Base-by-base conservation (phyloP, 2,888 invertebrate species). In the Tanypteryx hageni region DNA sequence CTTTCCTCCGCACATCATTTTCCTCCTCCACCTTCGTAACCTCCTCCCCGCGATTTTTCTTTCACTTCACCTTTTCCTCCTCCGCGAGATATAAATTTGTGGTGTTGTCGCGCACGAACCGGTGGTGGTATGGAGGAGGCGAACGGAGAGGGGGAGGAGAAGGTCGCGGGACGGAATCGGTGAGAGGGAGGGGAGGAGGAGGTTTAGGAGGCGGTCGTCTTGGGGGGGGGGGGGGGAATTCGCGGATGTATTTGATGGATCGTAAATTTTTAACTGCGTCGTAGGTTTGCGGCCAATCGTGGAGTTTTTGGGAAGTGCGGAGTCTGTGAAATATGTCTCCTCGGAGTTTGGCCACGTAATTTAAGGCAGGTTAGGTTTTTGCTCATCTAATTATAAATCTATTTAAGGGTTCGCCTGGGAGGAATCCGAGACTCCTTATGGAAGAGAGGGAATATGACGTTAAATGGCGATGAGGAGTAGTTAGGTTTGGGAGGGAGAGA, bases 191-290 rank as follows among this genome's bases (percentile, higher is more conserved):
- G 44, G 44, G 44, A 5, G 44, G 44, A 3, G 44, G 44, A 44
- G 44, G 44, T 44, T 44, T 44, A 44, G 44, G 44, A 44, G 44
- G 44, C 44, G 44, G 44, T 44, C 44, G 44, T 44, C 44, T 44
- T 44, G 44, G 44, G 5, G 1, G 61, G 18, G 44, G 44, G 5
- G 1, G 61, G 18, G 14, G 61, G 61, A 16, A 61, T 61, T 61
- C 61, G 61, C 61, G 61, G 61, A 18, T 76, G 13, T 76, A 76
- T 76, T 22, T 18, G 27, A 0, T 14, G 27, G 27, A 27, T 4
- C 76, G 27, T 76, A 76, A 76, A 76, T 76, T 27, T 22, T 27
- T 13, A 76, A 76, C 76, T 76, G 76, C 76, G 76, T 76, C 76
- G 68, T 68, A 44, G 44, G 44, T 44, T 68, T 22, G 68, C 68